Conservation (phyloP, 2,888 invertebrate genomes). For the Drosophila tanythrix region DNA sequence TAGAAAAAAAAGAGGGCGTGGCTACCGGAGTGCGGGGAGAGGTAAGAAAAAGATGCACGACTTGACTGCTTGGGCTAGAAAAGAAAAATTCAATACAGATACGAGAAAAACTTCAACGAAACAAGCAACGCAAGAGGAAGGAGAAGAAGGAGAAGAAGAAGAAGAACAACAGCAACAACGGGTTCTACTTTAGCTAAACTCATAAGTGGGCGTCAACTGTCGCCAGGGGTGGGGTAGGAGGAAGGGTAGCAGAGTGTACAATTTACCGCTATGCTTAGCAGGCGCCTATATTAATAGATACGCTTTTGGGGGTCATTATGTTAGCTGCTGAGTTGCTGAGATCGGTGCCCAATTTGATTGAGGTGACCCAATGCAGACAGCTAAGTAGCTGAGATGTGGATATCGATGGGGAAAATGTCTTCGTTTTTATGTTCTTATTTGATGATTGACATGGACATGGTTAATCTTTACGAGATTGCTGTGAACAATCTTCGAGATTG, state of each 20-base stretch:
- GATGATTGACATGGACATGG: constrained; percentile 18
- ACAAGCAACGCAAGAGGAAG: constrained; percentile 25
- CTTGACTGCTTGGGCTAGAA: constrained; percentile 61
- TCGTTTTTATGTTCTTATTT: background rate
- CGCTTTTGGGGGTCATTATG: constrained; percentile 74
- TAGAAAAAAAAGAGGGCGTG: background rate
- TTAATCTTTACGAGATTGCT: constrained; percentile 19
- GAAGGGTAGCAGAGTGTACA: constrained; percentile 40
- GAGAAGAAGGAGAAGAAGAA: background rate
- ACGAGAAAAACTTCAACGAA: constrained; percentile 58
- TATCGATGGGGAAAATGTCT: constrained; percentile 2
- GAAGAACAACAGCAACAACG: constrained; percentile 32
- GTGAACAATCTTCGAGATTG: background rate
- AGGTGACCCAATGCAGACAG: constrained; percentile 38
- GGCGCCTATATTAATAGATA: constrained; percentile 68
- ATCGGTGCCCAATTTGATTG: constrained; percentile 48
- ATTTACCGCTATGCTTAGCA: constrained; percentile 66
- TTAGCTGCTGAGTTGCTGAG: constrained; percentile 37
- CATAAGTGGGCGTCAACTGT: constrained; percentile 52
- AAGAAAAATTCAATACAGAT: constrained; percentile 65
- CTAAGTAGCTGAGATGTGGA: constrained; percentile 34
- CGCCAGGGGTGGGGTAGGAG: background rate
- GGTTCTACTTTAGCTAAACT: constrained; percentile 49
- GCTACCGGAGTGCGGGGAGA: background rate
- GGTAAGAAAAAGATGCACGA: constrained; percentile 52